Percentiles rank a stretch among this genome's conserved stretches.
Conservation (phyloP, 2,113 vertebrate species). For the Bostrychus sinensis region DNA sequence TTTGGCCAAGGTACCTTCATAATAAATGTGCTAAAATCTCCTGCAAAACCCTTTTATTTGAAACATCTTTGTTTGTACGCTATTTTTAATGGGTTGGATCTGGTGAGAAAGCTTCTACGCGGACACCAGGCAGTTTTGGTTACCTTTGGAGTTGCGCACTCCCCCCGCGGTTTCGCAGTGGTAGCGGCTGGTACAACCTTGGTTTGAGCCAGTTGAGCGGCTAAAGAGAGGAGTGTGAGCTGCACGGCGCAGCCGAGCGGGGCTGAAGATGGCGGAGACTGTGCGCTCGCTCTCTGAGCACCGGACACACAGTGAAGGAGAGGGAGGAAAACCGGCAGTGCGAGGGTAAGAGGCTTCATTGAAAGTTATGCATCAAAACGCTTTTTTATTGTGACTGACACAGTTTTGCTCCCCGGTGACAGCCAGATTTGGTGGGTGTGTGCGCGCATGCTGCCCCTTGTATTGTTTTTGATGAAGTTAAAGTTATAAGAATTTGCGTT, state of each 20-base stretch:
- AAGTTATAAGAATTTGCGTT: slow-evolving; percentile 53
- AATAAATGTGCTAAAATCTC: not conserved
- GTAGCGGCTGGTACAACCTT: slow-evolving; percentile 73
- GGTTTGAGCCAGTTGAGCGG: slow-evolving; percentile 65
- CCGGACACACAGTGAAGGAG: slow-evolving; percentile 74
- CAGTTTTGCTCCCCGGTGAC: slow-evolving; percentile 51
- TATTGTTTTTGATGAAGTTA: slow-evolving; percentile 55
- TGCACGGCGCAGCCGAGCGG: slow-evolving; percentile 39
- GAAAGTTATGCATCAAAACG: slow-evolving; percentile 12
- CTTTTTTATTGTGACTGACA: slow-evolving; percentile 8
- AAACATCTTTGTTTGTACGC: not conserved
- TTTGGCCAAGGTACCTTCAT: not conserved
- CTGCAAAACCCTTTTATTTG: not conserved
- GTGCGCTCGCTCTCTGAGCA: slow-evolving; percentile 77
- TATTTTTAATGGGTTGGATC: too few species aligned
- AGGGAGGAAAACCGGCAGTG: slow-evolving; percentile 66
- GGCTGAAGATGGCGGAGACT: slow-evolving; percentile 79
- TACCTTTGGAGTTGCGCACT: not conserved
- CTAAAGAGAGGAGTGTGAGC: slow-evolving; percentile 65
- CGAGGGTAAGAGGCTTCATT: slow-evolving; percentile 76
- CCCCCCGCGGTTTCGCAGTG: slow-evolving; percentile 52
- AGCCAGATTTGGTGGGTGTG: slow-evolving; percentile 63
- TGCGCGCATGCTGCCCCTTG: slow-evolving; percentile 37
- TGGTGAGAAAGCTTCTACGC: accelerated
- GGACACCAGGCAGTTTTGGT: not conserved